Base-by-base conservation (phyloP, 2,113 vertebrate genomes). In the Chascanopsetta lugubris region DNA sequence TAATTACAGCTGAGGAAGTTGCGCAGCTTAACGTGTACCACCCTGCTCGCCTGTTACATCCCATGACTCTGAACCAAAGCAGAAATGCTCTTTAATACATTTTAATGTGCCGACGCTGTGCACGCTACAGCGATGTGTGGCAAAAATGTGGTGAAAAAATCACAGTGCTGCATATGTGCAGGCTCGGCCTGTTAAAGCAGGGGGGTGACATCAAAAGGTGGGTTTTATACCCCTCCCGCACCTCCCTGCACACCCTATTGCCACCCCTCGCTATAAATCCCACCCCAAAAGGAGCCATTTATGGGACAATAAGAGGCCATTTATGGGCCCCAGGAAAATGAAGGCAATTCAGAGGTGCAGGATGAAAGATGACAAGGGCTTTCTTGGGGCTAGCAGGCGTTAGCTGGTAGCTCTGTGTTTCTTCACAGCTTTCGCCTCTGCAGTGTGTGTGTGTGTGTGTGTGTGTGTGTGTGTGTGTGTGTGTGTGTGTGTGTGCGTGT, bases 221-320 rank as follows among this genome's bases (percentile, higher is more conserved):
- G 75, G 73, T 63, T 83, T 88, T 82, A 67, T 70, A 56, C 58
- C 46, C 17, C 18, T 8, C 11, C 3, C 64, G 62, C 61, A 54
- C 71, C 56, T 56, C 17, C 18, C 12, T 10, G 6, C 65, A 69
- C 61, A 58, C 71, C 57, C 60, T 18, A 49, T 83, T 80, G 75
- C 79, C 81, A 85, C 75, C 74, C 72, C 68, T 72, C 46, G 42
- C 79, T 82, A 85, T 84, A 90, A 92, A 88, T 89, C 79, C 83
- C 82, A 85, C 73, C 83, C 88, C 68, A 84, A 84, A 85, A 89
- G 80, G 79, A 90, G 87, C 74, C 81, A 86, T 90, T 91, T 89
- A 89, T 87, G 72, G 76, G 82, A 90, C 85, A 87, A 89, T 87
- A 85, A 88, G 64, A 85, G 78, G 42, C 79, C 42, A 87, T 88